Evolutionary conservation across 1,140 invertebrate species (phyloP).

Genomic region (Aphis gossypii): DNA sequence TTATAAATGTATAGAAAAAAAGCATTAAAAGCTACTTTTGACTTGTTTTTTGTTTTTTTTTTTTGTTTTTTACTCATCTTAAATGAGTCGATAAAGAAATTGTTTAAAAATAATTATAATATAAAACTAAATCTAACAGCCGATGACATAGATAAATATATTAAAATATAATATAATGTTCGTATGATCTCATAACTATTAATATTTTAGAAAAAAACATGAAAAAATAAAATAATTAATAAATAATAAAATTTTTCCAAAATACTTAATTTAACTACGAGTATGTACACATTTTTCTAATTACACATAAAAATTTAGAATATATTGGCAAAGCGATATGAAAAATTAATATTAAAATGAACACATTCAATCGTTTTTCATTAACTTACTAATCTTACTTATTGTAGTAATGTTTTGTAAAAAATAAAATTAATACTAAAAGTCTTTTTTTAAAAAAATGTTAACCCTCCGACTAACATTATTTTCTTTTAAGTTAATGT

Average conservation of each 20-base stretch:
- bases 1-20: not conserved
- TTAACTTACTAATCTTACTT: not conserved
- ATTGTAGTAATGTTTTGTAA: not conserved
- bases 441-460: slow-evolving; percentile 13
- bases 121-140: not conserved
- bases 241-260: not conserved
- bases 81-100: not conserved
- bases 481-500: not conserved
- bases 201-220: not conserved
- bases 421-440: not conserved
- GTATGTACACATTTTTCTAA: slow-evolving; percentile 14
- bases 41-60: slow-evolving; percentile 8
- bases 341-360: slow-evolving; percentile 46
- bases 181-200: slow-evolving; percentile 11
- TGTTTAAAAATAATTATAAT: not conserved
- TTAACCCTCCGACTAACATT: slow-evolving; percentile 14
- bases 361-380: slow-evolving; percentile 20
- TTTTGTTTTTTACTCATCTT: not conserved
- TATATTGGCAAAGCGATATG: not conserved
- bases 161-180: slow-evolving; percentile 26
- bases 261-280: not conserved
- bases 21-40: not conserved
- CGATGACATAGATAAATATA: not conserved
- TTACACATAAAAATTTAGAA: not conserved
- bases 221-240: slow-evolving; percentile 18